Percentiles rank a stretch among this genome's conserved stretches.
These are phyloP conservation scores for Tinea pellionella DNA, from an alignment of 2,888 invertebrate species.

Conservation along the genomic window DNA sequence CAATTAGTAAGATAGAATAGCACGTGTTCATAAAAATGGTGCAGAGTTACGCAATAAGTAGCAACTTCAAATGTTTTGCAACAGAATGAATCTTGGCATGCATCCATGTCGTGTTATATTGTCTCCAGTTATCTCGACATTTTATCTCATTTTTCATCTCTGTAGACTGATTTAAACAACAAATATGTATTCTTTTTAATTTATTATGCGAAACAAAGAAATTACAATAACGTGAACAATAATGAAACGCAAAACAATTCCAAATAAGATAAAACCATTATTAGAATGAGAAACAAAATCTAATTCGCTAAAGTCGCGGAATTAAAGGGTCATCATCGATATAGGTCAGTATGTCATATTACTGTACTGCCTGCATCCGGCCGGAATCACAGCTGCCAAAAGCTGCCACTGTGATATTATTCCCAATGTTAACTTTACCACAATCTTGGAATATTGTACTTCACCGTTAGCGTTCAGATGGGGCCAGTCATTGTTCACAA, in stretches of 20 bases:
- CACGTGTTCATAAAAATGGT: background rate
- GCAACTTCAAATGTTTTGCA: slow-evolving; percentile 11
- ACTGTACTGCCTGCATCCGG: background rate
- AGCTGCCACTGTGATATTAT: background rate
- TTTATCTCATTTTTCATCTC: slow-evolving; percentile 3
- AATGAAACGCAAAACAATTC: too few relatives aligned
- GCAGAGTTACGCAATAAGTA: slow-evolving; percentile 7
- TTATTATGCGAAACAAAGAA: too few relatives aligned
- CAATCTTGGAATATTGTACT: background rate
- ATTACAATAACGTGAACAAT: too few relatives aligned
- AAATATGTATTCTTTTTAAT: background rate
- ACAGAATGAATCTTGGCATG: slow-evolving; percentile 10
- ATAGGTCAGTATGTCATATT: slow-evolving; percentile 15
- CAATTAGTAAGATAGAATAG: too few relatives aligned
- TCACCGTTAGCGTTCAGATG: background rate
- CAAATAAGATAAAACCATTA: background rate
- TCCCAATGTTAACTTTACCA: slow-evolving; percentile 6
- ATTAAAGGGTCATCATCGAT: slow-evolving; percentile 7
- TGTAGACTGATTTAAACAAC: slow-evolving; percentile 3
- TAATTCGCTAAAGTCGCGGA: background rate
- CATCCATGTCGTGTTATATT: slow-evolving; percentile 5
- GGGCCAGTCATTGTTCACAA: background rate
- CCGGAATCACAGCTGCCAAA: slow-evolving; percentile 5
- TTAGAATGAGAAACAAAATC: background rate
- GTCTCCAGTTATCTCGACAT: slow-evolving; percentile 2